Evolutionary conservation across 1,140 invertebrate genomes (phyloP).

Genomic region (Atopsyche davidsoni): DNA sequence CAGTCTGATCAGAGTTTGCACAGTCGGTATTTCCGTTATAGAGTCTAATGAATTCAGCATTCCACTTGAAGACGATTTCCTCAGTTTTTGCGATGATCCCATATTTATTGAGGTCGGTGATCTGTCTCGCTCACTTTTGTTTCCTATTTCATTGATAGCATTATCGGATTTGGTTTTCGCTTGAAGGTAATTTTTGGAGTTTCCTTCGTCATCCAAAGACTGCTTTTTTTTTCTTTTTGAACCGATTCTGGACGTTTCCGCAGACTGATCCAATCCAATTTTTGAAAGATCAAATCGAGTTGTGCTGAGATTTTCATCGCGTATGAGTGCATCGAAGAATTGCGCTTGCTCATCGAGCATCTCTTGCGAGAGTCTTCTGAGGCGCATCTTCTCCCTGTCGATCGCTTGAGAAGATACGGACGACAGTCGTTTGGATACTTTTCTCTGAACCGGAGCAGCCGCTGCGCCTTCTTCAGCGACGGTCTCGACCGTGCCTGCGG

Average conservation of each 20-base stretch:
- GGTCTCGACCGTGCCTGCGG: slow-evolving; percentile 29
- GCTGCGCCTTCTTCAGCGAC: background rate
- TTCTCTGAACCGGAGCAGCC: slow-evolving; percentile 5
- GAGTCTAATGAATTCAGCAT: slow-evolving; percentile 39
- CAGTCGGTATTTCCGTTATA: slow-evolving; percentile 42
- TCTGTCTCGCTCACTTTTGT: slow-evolving; percentile 30
- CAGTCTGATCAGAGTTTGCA: slow-evolving; percentile 20
- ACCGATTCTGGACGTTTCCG: slow-evolving; percentile 25
- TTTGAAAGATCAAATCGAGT: slow-evolving; percentile 44
- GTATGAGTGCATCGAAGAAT: slow-evolving; percentile 47
- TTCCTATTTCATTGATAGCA: slow-evolving; percentile 35
- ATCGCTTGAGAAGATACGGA: background rate
- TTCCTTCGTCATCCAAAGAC: slow-evolving; percentile 28
- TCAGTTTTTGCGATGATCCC: slow-evolving; percentile 35
- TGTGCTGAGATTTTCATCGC: slow-evolving; percentile 47
- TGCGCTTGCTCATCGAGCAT: slow-evolving; percentile 44
- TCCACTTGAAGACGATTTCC: slow-evolving; percentile 42
- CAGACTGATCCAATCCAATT: slow-evolving; percentile 35
- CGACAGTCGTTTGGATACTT: slow-evolving; percentile 14
- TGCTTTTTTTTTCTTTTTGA: slow-evolving; percentile 29
- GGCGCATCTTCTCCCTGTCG: slow-evolving; percentile 11
- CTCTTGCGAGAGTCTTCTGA: slow-evolving; percentile 25
- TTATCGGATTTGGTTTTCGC: slow-evolving; percentile 43
- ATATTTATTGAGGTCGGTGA: slow-evolving; percentile 19
- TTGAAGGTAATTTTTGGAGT: slow-evolving; percentile 31